These are phyloP conservation scores for Sturmia bella DNA, from an alignment of 2,888 invertebrate genomes.

Conservation along the genomic window DNA sequence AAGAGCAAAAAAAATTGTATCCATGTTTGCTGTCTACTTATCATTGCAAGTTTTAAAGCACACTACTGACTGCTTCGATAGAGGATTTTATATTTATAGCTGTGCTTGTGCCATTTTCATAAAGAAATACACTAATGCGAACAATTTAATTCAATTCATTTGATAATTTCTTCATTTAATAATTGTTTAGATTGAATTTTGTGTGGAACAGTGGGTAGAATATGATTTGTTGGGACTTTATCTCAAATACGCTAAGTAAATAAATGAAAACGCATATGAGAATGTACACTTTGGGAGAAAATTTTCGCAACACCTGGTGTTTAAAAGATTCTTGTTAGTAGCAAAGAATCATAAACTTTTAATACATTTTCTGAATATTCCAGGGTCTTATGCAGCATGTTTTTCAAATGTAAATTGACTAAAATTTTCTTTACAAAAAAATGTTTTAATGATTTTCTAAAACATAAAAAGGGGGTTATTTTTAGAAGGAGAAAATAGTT, in stretches of 20 bases:
- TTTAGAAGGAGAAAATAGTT: too few relatives aligned
- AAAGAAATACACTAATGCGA: constrained; percentile 10
- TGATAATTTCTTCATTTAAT: constrained; percentile 34
- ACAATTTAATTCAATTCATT: constrained; percentile 43
- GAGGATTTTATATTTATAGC: not conserved
- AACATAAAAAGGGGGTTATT: too few relatives aligned
- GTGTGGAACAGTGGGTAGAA: constrained; percentile 8
- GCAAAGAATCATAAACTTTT: too few relatives aligned
- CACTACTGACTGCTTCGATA: not conserved
- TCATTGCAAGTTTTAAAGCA: not conserved
- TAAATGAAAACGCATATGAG: not conserved
- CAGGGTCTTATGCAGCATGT: too few relatives aligned
- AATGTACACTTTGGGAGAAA: not conserved
- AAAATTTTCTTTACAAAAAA: too few relatives aligned
- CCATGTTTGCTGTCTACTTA: constrained; percentile 11
- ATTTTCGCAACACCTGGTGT: too few relatives aligned
- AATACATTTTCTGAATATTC: too few relatives aligned
- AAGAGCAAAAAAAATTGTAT: not conserved
- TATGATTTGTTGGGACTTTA: not conserved
- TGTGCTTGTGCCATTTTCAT: not conserved
- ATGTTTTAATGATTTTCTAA: too few relatives aligned
- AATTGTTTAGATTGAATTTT: constrained; percentile 43
- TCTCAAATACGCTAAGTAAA: not conserved
- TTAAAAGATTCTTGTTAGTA: too few relatives aligned
- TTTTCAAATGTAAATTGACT: too few relatives aligned